These are phyloP conservation scores for Drosophila nr. medialis DNA, from an alignment of 2,888 invertebrate genomes.

Conservation along the genomic window DNA sequence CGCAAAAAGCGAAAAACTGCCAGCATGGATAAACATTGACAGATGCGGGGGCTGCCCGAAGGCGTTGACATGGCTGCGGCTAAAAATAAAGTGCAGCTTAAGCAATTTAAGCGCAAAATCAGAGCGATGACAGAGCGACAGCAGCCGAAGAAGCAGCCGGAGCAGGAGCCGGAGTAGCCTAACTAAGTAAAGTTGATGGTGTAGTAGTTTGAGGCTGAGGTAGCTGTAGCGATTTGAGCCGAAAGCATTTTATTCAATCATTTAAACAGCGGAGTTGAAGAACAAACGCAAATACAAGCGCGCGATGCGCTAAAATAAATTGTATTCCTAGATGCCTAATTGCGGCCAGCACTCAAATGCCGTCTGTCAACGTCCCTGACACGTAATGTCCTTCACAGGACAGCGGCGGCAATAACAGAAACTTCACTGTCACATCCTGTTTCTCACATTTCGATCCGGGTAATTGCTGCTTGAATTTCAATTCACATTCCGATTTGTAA, in stretches of 20 bases:
- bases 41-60: constrained; percentile 23
- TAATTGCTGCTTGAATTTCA: constrained; percentile 81
- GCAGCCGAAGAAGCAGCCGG: constrained; percentile 1
- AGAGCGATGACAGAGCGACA: constrained; percentile 30
- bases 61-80: constrained; percentile 20
- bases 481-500: constrained; percentile 65
- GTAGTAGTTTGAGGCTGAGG: constrained; percentile 27
- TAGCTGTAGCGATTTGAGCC: constrained; percentile 27
- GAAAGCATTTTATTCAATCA: constrained; percentile 69
- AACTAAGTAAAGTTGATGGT: not conserved
- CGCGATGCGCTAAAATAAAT: constrained; percentile 64
- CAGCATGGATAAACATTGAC: constrained; percentile 67
- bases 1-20: constrained; percentile 48
- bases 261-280: constrained; percentile 61
- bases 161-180: not conserved
- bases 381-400: constrained; percentile 63
- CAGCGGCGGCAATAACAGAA: not conserved
- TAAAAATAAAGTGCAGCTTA: constrained; percentile 76
- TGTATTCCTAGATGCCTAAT: constrained; percentile 76
- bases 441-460: constrained; percentile 63
- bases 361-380: constrained; percentile 59
- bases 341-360: constrained; percentile 71
- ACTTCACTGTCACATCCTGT: constrained; percentile 12
- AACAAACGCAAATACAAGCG: constrained; percentile 24
- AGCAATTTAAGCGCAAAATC: constrained; percentile 77